Evolutionary conservation across 2,888 invertebrate genomes (phyloP).

Genomic region (Polia nebulosa): DNA sequence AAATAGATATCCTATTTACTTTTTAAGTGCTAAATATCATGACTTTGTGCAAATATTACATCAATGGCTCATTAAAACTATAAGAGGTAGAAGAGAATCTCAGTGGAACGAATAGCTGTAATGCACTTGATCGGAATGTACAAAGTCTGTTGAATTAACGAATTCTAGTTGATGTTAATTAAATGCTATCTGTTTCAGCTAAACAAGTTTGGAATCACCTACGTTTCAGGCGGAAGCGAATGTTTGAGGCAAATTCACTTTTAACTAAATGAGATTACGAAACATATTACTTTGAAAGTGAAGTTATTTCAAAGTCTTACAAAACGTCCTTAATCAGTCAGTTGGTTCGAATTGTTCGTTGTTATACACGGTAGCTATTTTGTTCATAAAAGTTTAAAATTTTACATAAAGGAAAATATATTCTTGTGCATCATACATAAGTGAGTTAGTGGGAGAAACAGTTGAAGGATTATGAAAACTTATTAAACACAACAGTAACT

Average conservation of each 20-base stretch:
- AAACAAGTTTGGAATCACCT: conserved; percentile 82
- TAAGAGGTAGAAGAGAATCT: neutral
- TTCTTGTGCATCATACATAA: conserved; percentile 30
- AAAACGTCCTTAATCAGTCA: conserved; percentile 82
- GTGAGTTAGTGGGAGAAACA: conserved; percentile 21
- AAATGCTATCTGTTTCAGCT: conserved; percentile 82
- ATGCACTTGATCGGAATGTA: conserved; percentile 24
- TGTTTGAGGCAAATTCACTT: conserved; percentile 69
- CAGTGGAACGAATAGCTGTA: conserved; percentile 4
- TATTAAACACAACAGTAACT: conserved; percentile 24
- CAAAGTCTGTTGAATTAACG: conserved; percentile 66
- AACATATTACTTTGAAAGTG: conserved; percentile 72
- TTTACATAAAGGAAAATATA: conserved; percentile 50
- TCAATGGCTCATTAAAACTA: neutral
- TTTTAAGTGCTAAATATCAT: neutral
- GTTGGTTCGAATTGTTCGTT: conserved; percentile 77
- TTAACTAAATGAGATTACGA: conserved; percentile 69
- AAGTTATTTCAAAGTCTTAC: conserved; percentile 75
- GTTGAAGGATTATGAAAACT: conserved; percentile 20
- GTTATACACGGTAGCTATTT: conserved; percentile 69
- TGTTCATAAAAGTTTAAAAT: conserved; percentile 61
- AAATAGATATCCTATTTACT: neutral
- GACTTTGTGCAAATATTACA: neutral
- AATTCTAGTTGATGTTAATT: conserved; percentile 79
- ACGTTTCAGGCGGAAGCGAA: conserved; percentile 75